phyloP scores from a whole-genome alignment of 2,113 vertebrate genomes.

The Sorex fumeus region DNA sequence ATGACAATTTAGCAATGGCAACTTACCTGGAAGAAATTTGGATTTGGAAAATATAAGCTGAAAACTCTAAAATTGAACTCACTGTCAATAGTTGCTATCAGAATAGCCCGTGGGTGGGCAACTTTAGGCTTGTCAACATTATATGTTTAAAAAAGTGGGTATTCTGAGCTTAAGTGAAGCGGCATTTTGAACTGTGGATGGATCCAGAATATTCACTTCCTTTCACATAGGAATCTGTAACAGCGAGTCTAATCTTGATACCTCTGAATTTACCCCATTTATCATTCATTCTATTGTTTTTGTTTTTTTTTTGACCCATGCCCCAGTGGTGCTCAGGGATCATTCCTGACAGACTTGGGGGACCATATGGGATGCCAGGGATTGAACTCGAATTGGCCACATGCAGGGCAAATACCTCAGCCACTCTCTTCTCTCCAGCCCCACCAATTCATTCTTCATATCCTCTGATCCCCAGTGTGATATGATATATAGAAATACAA shows the following conservation, averaged over 20 bases:
- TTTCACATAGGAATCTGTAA: slow-evolving; percentile 27
- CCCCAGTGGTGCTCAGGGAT: too few species aligned
- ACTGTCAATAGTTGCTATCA: slow-evolving; percentile 10
- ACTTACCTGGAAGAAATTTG: slow-evolving; percentile 59
- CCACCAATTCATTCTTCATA: neutral
- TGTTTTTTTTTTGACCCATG: too few species aligned
- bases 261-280: slow-evolving; percentile 71
- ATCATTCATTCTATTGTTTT: too few species aligned
- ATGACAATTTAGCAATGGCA: slow-evolving; percentile 48
- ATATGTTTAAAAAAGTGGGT: neutral
- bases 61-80: slow-evolving; percentile 45
- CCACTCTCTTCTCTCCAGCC: too few species aligned
- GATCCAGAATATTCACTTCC: neutral
- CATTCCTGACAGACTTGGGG: too few species aligned
- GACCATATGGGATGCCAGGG: too few species aligned
- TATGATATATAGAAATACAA: neutral
- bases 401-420: too few species aligned
- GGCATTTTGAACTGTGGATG: slow-evolving; percentile 22
- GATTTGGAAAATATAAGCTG: slow-evolving; percentile 70
- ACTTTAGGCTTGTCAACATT: slow-evolving; percentile 2
- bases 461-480: neutral
- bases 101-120: slow-evolving; percentile 7
- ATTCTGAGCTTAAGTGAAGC: neutral
- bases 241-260: slow-evolving; percentile 40
- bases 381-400: too few species aligned